Base-by-base conservation (phyloP, 2,113 vertebrate species). In the Phalacrocorax pelagicus region DNA sequence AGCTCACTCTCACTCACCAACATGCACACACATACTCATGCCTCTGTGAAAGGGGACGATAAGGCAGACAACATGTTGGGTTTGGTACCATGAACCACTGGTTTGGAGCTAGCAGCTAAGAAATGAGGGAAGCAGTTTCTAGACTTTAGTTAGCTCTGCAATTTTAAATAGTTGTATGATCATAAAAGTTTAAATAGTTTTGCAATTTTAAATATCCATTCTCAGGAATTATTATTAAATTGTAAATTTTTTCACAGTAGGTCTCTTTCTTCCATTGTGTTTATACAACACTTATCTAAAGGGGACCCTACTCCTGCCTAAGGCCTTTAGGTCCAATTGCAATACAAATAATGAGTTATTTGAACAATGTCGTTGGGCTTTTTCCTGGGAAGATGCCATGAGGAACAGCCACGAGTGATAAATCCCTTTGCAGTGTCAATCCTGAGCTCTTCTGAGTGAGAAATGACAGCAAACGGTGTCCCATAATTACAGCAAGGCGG, bases 21-120 rank as follows among this genome's bases (percentile, higher is more conserved):
- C 5, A 3, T 1, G 3, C 6, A 2, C 19, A 16, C 6, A 3
- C 10, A 19, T 22, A 24, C 10, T 34, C 21, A 12, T 11, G 22
- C 8, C 7, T 83, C 30, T 61, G 1, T 16, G 5, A 52, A 16
- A 65, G 11, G 27, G 20, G 22, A 27, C 32, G 51, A 47, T 42
- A 40, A 63, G 14, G 30, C 32, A 44, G n/a, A 20, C 3, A 19
- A 27, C 2, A 4, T 5, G 16, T 16, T 51, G 20, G 12, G 14
- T 66, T 90, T 70, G 6, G 36, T 59, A 30, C 20, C 40, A 6
- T 10, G 13, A 46, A 21, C 51, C 12, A 5, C 2, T 12, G 29
- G 7, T n/a, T 63, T 86, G 40, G 34, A 59, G 12, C 9, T 71
- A 59, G 11, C 20, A 55, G 13, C 18, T 11, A 4, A 77, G 57